Evolutionary conservation across 2,888 invertebrate species (phyloP), one percentile per base, ranked within the genome.

Genomic region (Spilosoma lubricipeda): DNA sequence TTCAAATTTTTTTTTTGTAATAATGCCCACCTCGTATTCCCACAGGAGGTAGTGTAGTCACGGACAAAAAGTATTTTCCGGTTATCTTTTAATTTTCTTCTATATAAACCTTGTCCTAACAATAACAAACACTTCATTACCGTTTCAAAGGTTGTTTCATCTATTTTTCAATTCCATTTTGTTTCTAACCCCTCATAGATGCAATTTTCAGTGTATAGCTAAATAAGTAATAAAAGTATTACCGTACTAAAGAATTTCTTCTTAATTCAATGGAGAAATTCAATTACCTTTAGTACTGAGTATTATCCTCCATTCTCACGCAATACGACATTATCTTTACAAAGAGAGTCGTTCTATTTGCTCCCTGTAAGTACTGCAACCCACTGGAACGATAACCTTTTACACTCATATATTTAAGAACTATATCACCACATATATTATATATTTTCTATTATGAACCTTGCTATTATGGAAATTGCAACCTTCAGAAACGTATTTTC

Each of bases 291-390:
- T 59, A 13, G 59, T 59, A n/a, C 59, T 15, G 27, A 13, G 27
- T 59, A 59, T n/a, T 59, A 59, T 11, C 59, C 59, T 27, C 59
- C 4, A 27, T 27, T 27, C 59, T 27, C 27, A 11, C 13, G 27
- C 27, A 27, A 59, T 59, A n/a, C 59, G 15, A 59, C 27, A 59
- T 27, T 59, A 59, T 59, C n/a, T 59, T 59, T 27, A 59, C 59
- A 59, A 59, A 59, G 56, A n/a, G 27, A 59, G 59, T 59, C 59
- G 59, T 59, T 59, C 27, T 27, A 59, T 59, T 67, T 27, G 45
- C 67, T 67, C 30, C 3, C 20, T 36, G 23, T 45, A 30, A 48
- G 68, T 68, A 33, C 20, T n/a, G 36, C n/a, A 23, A 23, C 7
- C 30, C 56, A 56, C 56, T 27, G 59, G 59, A 27, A 27, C 27